A percentile compares a stretch with the other conserved stretches of the same genome.
Evolutionary conservation across 2,797 vertebrate species (phyloP).

Genomic region (Micromesistius poutassou): DNA sequence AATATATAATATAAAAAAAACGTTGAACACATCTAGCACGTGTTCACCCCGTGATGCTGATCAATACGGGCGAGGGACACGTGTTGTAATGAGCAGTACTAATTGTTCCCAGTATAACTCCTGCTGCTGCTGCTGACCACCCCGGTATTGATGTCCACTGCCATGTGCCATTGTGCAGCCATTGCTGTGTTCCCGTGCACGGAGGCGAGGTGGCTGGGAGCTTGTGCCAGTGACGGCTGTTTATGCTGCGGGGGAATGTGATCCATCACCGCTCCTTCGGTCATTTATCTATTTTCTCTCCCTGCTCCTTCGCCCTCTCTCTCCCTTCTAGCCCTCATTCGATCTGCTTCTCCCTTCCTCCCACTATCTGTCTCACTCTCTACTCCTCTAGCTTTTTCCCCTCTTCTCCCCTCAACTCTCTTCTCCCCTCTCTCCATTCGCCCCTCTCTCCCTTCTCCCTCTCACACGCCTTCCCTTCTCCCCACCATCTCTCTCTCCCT

Average conservation of each 20-base stretch:
- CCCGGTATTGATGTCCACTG: background rate
- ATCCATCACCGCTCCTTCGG: conserved; percentile 53
- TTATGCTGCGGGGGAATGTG: conserved; percentile 53
- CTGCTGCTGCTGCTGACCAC: background rate
- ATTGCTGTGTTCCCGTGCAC: conserved; percentile 42
- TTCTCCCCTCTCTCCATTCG: no score
- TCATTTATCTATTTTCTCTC: background rate
- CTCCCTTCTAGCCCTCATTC: background rate
- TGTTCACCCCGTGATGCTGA: background rate
- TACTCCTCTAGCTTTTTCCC: background rate
- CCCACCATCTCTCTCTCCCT: background rate
- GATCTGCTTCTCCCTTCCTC: background rate
- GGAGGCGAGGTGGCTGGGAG: conserved; percentile 45
- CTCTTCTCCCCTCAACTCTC: no score
- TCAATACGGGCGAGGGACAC: background rate
- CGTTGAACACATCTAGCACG: background rate
- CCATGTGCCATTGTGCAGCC: conserved; percentile 6
- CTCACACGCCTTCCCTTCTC: conserved; percentile 5
- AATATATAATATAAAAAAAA: background rate
- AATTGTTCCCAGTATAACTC: background rate
- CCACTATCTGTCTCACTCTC: background rate
- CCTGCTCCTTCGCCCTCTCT: background rate
- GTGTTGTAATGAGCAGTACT: background rate
- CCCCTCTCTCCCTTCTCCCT: no score
- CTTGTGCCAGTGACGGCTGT: conserved; percentile 43